Percentiles rank a stretch among this genome's conserved stretches.
Evolutionary conservation across 1,140 invertebrate species (phyloP).

Genomic region (Anadara kagoshimensis): DNA sequence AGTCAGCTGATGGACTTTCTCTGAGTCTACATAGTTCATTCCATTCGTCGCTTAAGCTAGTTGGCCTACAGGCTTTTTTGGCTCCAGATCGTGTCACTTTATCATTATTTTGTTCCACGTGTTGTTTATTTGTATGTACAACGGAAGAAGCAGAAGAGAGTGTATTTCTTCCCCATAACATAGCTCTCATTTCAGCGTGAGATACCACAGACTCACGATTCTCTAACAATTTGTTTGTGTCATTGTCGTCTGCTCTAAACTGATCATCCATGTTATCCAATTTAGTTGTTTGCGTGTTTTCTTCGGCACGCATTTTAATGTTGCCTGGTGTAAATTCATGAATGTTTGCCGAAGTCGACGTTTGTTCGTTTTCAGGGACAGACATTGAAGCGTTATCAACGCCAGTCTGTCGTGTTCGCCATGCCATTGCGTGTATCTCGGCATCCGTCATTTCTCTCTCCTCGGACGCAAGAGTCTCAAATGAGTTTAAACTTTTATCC

Average conservation of each 20-base stretch:
- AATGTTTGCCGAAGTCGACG: too few relatives aligned
- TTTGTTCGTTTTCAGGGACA: too few relatives aligned
- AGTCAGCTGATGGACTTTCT: neutral
- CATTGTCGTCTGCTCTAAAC: neutral
- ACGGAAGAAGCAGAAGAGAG: neutral
- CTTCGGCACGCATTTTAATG: too few relatives aligned
- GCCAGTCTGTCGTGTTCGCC: too few relatives aligned
- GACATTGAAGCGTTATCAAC: too few relatives aligned
- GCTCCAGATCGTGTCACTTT: neutral
- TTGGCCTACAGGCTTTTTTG: slow-evolving; percentile 18
- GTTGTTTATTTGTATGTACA: neutral
- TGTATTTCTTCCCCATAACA: slow-evolving; percentile 36
- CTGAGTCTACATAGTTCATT: slow-evolving; percentile 33
- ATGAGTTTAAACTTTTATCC: too few relatives aligned
- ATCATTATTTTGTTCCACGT: neutral
- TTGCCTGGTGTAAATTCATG: too few relatives aligned
- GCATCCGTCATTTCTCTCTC: too few relatives aligned
- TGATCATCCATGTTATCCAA: neutral
- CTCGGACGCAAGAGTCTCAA: too few relatives aligned
- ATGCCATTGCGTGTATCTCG: too few relatives aligned
- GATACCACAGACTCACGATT: slow-evolving; percentile 8
- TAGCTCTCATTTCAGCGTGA: slow-evolving; percentile 40
- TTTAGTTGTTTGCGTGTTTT: too few relatives aligned
- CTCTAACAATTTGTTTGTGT: neutral
- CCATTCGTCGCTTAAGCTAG: slow-evolving; percentile 43